Conservation (phyloP, 1,140 invertebrate genomes). For the Orius laevigatus region DNA sequence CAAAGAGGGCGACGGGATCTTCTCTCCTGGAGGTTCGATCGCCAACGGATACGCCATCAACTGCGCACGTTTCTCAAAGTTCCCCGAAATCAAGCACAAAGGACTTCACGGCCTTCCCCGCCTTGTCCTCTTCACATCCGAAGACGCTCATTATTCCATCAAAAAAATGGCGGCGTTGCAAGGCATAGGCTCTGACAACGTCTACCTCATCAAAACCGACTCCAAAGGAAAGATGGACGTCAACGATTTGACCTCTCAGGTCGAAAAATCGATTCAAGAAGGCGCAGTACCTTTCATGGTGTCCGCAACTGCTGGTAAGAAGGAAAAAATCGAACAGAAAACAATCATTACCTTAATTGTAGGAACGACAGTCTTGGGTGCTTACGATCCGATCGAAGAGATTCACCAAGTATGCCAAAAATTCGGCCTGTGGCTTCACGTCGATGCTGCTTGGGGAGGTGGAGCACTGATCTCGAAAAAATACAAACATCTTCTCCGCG, state of each 20-base stretch:
- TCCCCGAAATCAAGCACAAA: constrained; percentile 62
- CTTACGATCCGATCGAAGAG: constrained; percentile 71
- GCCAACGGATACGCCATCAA: constrained; percentile 91
- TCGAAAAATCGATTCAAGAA: constrained; percentile 44
- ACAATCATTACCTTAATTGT: constrained; percentile 6
- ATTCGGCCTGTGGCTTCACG: constrained; percentile 82
- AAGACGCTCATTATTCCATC: constrained; percentile 89
- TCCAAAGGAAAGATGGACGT: constrained; percentile 55
- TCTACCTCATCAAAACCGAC: constrained; percentile 54
- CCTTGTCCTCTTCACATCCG: constrained; percentile 65
- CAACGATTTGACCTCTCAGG: constrained; percentile 49
- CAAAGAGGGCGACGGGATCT: constrained; percentile 69
- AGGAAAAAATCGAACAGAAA: constrained; percentile 6
- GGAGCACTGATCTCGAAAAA: constrained; percentile 71
- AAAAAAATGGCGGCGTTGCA: constrained; percentile 66
- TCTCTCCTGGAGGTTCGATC: constrained; percentile 88
- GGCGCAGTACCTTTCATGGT: constrained; percentile 71
- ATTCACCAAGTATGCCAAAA: constrained; percentile 69
- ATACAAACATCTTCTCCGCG: constrained; percentile 57
- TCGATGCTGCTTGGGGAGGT: constrained; percentile 91
- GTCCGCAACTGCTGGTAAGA: constrained; percentile 74
- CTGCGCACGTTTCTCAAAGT: constrained; percentile 58
- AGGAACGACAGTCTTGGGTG: constrained; percentile 46
- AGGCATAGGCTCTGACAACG: constrained; percentile 63
- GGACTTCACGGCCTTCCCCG: constrained; percentile 47